phyloP scores from a whole-genome alignment of 2,888 invertebrate genomes.

The Invenusta paracnida region DNA sequence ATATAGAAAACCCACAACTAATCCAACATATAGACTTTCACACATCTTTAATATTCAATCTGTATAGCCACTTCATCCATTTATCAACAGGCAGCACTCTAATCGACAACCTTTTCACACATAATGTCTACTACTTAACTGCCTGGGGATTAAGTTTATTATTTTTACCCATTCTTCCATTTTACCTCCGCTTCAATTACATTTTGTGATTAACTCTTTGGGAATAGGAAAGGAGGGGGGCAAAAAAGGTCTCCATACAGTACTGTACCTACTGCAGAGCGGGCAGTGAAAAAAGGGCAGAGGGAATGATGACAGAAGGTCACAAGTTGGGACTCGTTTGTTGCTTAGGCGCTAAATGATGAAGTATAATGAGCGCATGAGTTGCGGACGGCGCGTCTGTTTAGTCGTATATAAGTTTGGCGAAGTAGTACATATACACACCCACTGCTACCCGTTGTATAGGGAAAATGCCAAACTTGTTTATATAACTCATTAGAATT shows the following conservation, averaged over 20 bases:
- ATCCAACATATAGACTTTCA: too few species aligned
- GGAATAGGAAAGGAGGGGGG: not conserved
- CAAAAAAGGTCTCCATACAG: not conserved
- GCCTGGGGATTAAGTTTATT: not conserved
- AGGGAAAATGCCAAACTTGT: not conserved
- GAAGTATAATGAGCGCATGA: too few species aligned
- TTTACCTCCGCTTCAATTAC: slow-evolving; percentile 16
- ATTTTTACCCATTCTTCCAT: not conserved
- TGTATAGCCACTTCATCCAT: not conserved
- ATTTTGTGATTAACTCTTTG: not conserved
- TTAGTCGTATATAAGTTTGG: not conserved
- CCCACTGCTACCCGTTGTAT: too few species aligned
- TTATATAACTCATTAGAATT: slow-evolving; percentile 6
- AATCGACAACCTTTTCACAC: not conserved
- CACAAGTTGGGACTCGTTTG: not conserved
- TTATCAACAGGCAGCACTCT: not conserved
- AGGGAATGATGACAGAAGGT: not conserved
- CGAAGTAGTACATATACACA: not conserved
- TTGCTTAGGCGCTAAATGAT: not conserved
- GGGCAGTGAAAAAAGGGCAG: not conserved
- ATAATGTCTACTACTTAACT: not conserved
- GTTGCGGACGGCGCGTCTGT: slow-evolving; percentile 15
- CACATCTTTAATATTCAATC: too few species aligned
- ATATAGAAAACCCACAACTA: too few species aligned
- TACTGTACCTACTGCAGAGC: too few species aligned